Evolutionary conservation across 2,888 invertebrate species (phyloP).

Genomic region (Cyclophora albipunctata): DNA sequence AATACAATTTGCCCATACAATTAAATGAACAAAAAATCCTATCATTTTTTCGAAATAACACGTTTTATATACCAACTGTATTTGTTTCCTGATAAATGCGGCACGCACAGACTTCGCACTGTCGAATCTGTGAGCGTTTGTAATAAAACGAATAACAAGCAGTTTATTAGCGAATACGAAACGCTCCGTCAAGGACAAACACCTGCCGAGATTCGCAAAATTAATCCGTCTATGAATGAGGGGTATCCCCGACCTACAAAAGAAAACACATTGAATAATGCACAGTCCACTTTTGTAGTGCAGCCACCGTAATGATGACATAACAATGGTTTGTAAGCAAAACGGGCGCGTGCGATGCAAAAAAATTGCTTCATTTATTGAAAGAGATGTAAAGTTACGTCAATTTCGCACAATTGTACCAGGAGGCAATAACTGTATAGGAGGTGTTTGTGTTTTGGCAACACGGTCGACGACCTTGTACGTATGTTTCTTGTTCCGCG

Average conservation of each 20-base stretch:
- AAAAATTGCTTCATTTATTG: conserved; percentile 41
- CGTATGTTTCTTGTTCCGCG: not conserved
- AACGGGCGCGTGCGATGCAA: conserved; percentile 52
- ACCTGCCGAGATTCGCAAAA: conserved; percentile 49
- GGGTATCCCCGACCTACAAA: conserved; percentile 67
- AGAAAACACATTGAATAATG: conserved; percentile 44
- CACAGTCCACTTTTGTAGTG: conserved; percentile 55
- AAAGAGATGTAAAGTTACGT: conserved; percentile 59
- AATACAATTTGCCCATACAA: conserved; percentile 41
- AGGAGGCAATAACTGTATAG: conserved; percentile 44
- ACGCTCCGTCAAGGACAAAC: conserved; percentile 29
- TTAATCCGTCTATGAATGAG: conserved; percentile 37
- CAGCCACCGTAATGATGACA: conserved; percentile 58
- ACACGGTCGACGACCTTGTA: conserved; percentile 21
- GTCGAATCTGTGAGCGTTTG: no score
- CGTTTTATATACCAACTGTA: not conserved
- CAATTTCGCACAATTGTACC: conserved; percentile 72
- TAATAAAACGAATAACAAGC: not conserved
- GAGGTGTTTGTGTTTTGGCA: conserved; percentile 42
- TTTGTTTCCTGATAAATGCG: no score
- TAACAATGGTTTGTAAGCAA: conserved; percentile 53
- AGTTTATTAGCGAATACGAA: conserved; percentile 3
- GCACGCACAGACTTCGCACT: no score
- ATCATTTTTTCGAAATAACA: not conserved
- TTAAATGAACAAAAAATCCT: conserved; percentile 3